A percentile compares a stretch with the other conserved stretches of the same genome.
These are phyloP conservation scores for Marasmarcha lunaedactyla DNA, from an alignment of 2,888 invertebrate species.

Conservation along the genomic window DNA sequence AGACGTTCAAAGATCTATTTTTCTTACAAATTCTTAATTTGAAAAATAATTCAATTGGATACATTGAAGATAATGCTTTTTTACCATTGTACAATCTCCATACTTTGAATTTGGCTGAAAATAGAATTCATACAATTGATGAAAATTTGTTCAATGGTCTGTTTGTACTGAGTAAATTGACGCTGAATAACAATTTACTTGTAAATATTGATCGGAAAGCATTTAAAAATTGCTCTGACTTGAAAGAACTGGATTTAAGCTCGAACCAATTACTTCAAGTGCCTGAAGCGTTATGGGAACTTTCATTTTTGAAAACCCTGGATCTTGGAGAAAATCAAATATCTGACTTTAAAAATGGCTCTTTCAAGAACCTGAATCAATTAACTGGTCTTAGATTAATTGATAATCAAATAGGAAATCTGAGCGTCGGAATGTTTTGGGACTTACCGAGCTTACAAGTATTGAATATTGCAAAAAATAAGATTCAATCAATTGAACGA, in stretches of 20 bases:
- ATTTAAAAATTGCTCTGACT: conserved; percentile 88
- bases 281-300: conserved; percentile 84
- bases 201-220: conserved; percentile 83
- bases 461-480: conserved; percentile 89
- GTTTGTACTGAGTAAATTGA: conserved; percentile 85
- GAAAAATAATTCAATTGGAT: conserved; percentile 89
- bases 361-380: conserved; percentile 87
- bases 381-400: conserved; percentile 89
- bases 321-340: conserved; percentile 95
- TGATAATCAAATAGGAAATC: conserved; percentile 89
- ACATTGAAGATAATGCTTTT: conserved; percentile 89
- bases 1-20: conserved; percentile 88
- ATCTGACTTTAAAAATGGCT: conserved; percentile 83
- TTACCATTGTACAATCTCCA: conserved; percentile 89
- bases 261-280: conserved; percentile 86
- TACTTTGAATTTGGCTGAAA: conserved; percentile 89
- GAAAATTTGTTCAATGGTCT: conserved; percentile 86
- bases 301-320: conserved; percentile 86
- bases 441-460: conserved; percentile 87
- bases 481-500: conserved; percentile 86
- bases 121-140: conserved; percentile 84
- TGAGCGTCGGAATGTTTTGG: conserved; percentile 88
- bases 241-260: conserved; percentile 90
- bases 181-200: conserved; percentile 87
- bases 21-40: conserved; percentile 88